Conservation (phyloP, 92 coral and sea anemone species). For the Pocillopora grandis region DNA sequence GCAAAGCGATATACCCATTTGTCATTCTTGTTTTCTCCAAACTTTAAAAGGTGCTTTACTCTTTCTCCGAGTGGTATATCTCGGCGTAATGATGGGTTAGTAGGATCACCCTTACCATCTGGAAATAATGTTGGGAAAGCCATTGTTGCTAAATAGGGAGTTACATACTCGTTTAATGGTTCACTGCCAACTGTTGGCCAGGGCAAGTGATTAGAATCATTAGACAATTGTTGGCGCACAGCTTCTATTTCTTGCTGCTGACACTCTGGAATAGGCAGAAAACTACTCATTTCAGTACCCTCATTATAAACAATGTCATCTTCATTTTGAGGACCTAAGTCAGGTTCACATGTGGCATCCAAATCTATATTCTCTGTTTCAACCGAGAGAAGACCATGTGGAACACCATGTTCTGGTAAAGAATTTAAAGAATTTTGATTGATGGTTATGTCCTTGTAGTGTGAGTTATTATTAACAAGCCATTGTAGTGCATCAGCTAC, state of each 20-base stretch:
- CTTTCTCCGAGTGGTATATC: constrained; percentile 54
- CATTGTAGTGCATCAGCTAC: constrained; percentile 41
- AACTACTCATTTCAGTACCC: constrained; percentile 46
- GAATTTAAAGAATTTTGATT: constrained; percentile 41
- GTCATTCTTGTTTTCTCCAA: constrained; percentile 59
- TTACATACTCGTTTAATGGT: constrained; percentile 68
- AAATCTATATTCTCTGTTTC: constrained; percentile 55
- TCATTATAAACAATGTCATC: constrained; percentile 56
- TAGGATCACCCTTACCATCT: constrained; percentile 56
- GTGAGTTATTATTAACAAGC: constrained; percentile 58
- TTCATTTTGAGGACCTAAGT: constrained; percentile 49
- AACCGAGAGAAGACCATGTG: constrained; percentile 56
- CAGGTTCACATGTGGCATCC: constrained; percentile 39
- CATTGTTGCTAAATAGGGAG: constrained; percentile 72
- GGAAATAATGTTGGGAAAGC: constrained; percentile 70
- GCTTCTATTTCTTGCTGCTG: constrained; percentile 58
- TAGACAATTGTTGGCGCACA: constrained; percentile 49
- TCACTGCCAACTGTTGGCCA: constrained; percentile 72
- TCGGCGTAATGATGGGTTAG: constrained; percentile 55
- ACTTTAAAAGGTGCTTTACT: constrained; percentile 65
- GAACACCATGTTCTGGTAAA: constrained; percentile 72
- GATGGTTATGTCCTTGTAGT: constrained; percentile 29
- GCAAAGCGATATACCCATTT: constrained; percentile 71
- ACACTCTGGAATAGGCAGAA: constrained; percentile 50
- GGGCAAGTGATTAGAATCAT: constrained; percentile 17